Conservation (phyloP, 2,797 vertebrate genomes). For the Pantherophis alleghaniensis region DNA sequence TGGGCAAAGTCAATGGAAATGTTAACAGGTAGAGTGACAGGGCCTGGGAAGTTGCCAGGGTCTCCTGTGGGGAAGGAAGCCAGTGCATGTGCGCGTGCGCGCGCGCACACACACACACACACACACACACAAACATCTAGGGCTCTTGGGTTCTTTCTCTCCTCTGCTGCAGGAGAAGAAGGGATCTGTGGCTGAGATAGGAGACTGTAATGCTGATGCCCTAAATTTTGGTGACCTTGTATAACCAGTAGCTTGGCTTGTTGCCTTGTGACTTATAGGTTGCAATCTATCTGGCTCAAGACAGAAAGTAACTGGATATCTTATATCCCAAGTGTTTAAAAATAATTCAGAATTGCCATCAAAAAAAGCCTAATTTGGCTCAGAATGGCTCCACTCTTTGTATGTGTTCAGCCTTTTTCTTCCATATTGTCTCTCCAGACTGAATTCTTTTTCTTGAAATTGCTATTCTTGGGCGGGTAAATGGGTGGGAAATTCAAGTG, state of each 20-base stretch:
- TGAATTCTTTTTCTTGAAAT: not conserved
- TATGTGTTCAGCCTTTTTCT: not conserved
- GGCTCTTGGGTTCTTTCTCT: not conserved
- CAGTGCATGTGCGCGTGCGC: not conserved
- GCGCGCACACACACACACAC: no score
- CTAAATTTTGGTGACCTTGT: not conserved
- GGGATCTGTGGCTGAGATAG: not conserved
- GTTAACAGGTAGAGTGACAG: constrained; percentile 27
- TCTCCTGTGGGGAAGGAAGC: not conserved
- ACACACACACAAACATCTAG: not conserved
- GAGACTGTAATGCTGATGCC: no score
- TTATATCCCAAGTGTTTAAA: not conserved
- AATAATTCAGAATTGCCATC: not conserved
- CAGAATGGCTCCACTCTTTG: not conserved
- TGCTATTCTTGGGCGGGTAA: not conserved
- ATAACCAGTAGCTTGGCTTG: not conserved
- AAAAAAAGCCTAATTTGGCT: not conserved
- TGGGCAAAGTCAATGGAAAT: constrained; percentile 30
- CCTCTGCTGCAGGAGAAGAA: not conserved
- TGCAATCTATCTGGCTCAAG: not conserved
- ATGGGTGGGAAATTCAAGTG: not conserved
- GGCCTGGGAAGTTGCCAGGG: constrained; percentile 7
- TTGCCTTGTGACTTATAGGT: not conserved
- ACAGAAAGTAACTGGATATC: not conserved
- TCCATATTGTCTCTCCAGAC: not conserved